Evolutionary conservation across 2,113 vertebrate genomes (phyloP).

Genomic region (Noctilio leporinus): DNA sequence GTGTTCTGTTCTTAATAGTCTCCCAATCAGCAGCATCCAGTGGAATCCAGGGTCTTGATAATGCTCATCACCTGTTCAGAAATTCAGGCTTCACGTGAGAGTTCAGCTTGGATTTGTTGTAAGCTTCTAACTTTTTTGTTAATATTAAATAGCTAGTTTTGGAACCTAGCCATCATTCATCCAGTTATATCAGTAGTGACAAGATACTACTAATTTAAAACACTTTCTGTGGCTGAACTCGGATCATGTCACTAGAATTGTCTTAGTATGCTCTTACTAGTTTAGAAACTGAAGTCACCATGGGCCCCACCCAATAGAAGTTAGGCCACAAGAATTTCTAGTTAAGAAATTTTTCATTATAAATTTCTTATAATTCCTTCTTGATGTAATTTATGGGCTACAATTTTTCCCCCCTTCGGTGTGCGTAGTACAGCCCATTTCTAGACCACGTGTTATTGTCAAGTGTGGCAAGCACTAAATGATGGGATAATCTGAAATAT

Average conservation of each 20-base stretch:
- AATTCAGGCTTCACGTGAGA: background rate
- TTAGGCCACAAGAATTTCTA: background rate
- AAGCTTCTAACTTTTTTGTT: slow-evolving; percentile 13
- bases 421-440: background rate
- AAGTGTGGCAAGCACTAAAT: background rate
- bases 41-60: background rate
- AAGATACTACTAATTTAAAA: slow-evolving; percentile 24
- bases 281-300: background rate
- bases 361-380: background rate
- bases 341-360: background rate
- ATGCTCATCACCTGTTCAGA: background rate
- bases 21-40: background rate
- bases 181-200: background rate
- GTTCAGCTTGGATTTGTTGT: background rate
- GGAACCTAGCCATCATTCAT: slow-evolving; percentile 23
- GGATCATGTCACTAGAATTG: background rate
- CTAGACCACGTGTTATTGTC: background rate
- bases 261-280: background rate
- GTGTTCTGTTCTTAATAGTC: background rate
- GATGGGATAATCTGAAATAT: background rate
- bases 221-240: background rate
- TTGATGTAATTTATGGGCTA: background rate
- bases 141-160: slow-evolving; percentile 43
- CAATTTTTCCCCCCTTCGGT: background rate
- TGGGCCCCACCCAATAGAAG: background rate